Evolutionary conservation across 2,113 vertebrate species (phyloP), one percentile per base, ranked within the genome.

Genomic region (Aphelocoma coerulescens): DNA sequence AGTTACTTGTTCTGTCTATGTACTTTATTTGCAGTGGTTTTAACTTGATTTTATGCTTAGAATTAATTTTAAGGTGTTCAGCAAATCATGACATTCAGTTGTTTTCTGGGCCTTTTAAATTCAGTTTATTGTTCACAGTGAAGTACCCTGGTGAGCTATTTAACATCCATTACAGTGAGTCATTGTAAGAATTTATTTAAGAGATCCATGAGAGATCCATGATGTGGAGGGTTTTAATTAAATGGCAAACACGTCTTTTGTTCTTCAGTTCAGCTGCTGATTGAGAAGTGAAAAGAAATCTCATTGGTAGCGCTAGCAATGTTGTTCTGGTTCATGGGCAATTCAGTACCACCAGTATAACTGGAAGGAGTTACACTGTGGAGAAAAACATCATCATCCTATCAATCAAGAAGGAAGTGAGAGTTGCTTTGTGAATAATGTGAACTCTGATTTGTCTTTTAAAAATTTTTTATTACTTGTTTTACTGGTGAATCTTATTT

Each of bases 221-320:
- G 41, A 78, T 75, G 54, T 55, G 74, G n/a, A 85, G 49, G 20
- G 32, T 75, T 97, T 88, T 94, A 85, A 89, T 91, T 78, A 88
- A 91, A 65, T 55, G 43, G 46, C 62, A 91, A 20, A 59, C 0
- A 3, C 65, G 4, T 46, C 20, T 79, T 71, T 30, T 79, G 49
- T 80, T 87, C 51, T 66, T 71, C 41, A 35, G 54, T 82, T 82
- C 54, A 49, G 30, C 51, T 69, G 59, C 46, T 73, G 58, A 58
- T 61, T 39, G 76, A 78, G 23, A 21, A 43, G 33, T 61, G 58
- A 57, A 48, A 59, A 90, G 74, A 46, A 49, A 48, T 57, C 52
- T 85, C 26, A 33, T 20, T 21, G 75, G 28, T 55, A 92, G 48
- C 0, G 0, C 55, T 76, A 10, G 24, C 17, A 14, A 2, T 54